Base-by-base conservation (phyloP, 2,113 vertebrate genomes). In the Ctenodactylus gundi region DNA sequence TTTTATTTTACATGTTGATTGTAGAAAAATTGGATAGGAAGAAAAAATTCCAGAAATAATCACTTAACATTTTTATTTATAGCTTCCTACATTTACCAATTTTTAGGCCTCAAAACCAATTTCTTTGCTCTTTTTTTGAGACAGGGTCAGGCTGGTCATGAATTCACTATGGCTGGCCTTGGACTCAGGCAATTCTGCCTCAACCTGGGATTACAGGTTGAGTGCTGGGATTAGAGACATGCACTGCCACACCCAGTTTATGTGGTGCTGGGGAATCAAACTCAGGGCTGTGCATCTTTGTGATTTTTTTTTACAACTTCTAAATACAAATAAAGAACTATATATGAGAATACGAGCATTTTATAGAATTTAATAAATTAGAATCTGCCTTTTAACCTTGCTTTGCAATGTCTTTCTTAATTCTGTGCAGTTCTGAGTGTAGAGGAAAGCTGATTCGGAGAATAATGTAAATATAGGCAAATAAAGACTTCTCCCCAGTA, bases 31-130 rank as follows among this genome's bases (percentile, higher is more conserved):
- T 34, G 62, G 73, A n/a, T 64, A 64, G 15, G 77, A 18, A 75
- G 67, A 55, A 57, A 83, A 84, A 72, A 20, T 4, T 29, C 11
- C 25, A 85, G 31, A 84, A 77, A 55, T 67, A 76, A 70, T 39
- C 87, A 39, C 18, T 77, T 85, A 85, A 76, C 27, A 64, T 90
- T 90, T 85, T 81, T n/a, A n/a, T n/a, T 62, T 89, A 23, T 53
- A 90, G 14, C 21, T 51, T 85, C 76, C 46, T 83, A 65, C 39
- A 58, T 90, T 91, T 95, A n/a, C n/a, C n/a, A n/a, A n/a, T n/a
- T n/a, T n/a, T n/a, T n/a, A n/a, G n/a, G n/a, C n/a, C n/a, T n/a
- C n/a, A n/a, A n/a, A n/a, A n/a, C n/a, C n/a, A n/a, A n/a, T n/a
- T n/a, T n/a, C n/a, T n/a, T n/a, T n/a, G n/a, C n/a, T n/a, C n/a